Evolutionary conservation across 2,113 vertebrate genomes (phyloP), one percentile per base, ranked within the genome.

Genomic region (Stomatorhinus ivindoensis): DNA sequence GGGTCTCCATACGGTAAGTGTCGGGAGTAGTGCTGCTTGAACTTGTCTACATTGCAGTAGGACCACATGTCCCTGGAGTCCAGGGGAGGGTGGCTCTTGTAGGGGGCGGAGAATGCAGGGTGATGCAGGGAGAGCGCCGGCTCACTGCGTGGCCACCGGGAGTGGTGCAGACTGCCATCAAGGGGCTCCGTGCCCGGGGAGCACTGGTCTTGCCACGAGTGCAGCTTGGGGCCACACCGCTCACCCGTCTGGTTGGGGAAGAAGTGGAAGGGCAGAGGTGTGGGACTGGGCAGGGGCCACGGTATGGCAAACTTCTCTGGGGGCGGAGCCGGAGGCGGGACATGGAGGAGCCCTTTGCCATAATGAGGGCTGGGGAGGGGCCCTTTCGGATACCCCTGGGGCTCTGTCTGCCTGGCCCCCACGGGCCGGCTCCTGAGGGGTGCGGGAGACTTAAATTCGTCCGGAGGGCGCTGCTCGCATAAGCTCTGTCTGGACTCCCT

Each of bases 401-500:
- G 53, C 24, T 91, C 92, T 0, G 88, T 47, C 69, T 48, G 51
- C 53, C 88, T 90, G 27, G 27, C 76, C 65, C 15, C 39, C 85
- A 53, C 35, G 3, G 69, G 46, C 6, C 92, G 93, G 91, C 90
- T 93, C 90, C 90, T 94, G 87, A 94, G 92, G 0, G 95, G 95
- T 84, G 94, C 95, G 1, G 95, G 95, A 0, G 88, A 94, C 91
- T 96, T 96, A 91, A 96, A 96, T 11, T 93, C 91, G 0, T 90
- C 90, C 10, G 94, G 94, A 21, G 92, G 90, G 76, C 86, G 88
- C 51, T 91, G 92, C 84, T 92, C 91, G 0, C 89, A 89, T 0
- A 90, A 91, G 87, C 87, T 91, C 35, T 82, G 91, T 31, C 92
- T 92, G 89, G 94, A 93, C 91, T 95, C 94, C 90, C 95, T 94